Conservation (phyloP, 2,113 vertebrate genomes). For the Embiotoca jacksoni region DNA sequence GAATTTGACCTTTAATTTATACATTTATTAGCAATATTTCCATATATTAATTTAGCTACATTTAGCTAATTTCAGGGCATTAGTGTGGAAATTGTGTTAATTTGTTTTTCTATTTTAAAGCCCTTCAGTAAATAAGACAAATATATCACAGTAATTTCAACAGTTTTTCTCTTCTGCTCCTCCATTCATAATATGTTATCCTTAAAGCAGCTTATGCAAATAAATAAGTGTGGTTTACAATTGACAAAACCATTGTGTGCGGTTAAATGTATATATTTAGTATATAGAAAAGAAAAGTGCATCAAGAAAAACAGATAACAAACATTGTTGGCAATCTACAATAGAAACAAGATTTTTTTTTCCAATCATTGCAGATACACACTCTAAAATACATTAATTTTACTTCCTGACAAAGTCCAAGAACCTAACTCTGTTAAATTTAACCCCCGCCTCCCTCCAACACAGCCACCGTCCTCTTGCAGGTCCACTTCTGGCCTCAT, state of each 20-base stretch:
- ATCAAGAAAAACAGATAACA: no score
- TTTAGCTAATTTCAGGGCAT: constrained; percentile 29
- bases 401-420: constrained; percentile 32
- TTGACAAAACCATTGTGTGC: no score
- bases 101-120: constrained; percentile 16
- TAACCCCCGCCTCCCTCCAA: background rate
- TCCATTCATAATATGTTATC: background rate
- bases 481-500: constrained; percentile 60
- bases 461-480: background rate
- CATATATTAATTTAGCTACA: constrained; percentile 26
- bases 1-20: constrained; percentile 45
- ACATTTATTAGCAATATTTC: constrained; percentile 22
- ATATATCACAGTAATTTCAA: constrained; percentile 7
- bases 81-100: constrained; percentile 6
- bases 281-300: no score
- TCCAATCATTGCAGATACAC: no score
- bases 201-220: no score
- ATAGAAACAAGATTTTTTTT: no score
- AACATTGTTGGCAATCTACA: background rate
- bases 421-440: constrained; percentile 7
- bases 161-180: background rate
- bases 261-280: no score
- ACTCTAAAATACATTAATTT: constrained; percentile 15
- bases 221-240: no score
- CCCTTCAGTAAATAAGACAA: constrained; percentile 14